Conservation (phyloP, 2,888 invertebrate genomes). For the Teleiodes luculella region DNA sequence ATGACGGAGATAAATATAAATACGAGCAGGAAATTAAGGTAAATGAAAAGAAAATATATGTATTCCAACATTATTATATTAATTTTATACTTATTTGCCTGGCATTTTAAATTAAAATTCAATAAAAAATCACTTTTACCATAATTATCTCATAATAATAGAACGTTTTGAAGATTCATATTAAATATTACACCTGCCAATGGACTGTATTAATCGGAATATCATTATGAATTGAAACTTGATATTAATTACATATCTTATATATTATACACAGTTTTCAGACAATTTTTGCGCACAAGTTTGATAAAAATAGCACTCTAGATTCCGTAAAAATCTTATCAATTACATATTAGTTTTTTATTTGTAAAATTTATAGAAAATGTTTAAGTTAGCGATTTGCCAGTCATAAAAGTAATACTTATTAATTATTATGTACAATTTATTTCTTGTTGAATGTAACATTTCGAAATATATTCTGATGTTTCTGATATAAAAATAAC, state of each 20-base stretch:
- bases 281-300: constrained; percentile 59
- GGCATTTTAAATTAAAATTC: not conserved
- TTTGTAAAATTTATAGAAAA: not conserved
- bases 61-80: not conserved
- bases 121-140: not conserved
- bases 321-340: constrained; percentile 29
- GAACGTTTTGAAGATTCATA: constrained; percentile 8
- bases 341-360: not conserved
- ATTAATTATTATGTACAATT: constrained; percentile 30
- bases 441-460: constrained; percentile 60
- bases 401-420: constrained; percentile 1
- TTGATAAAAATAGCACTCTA: constrained; percentile 32
- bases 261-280: constrained; percentile 50
- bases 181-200: constrained; percentile 25
- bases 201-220: constrained; percentile 49
- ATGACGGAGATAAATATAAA: too few relatives aligned
- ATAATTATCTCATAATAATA: not conserved
- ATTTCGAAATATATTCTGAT: constrained; percentile 76
- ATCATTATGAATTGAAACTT: constrained; percentile 45
- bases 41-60: not conserved
- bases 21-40: too few relatives aligned
- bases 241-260: constrained; percentile 52
- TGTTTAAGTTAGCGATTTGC: not conserved
- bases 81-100: not conserved
- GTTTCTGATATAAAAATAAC: constrained; percentile 59